Evolutionary conservation across 2,797 vertebrate genomes (phyloP), one percentile per base, ranked within the genome.

Genomic region (Tragelaphus eurycerus): DNA sequence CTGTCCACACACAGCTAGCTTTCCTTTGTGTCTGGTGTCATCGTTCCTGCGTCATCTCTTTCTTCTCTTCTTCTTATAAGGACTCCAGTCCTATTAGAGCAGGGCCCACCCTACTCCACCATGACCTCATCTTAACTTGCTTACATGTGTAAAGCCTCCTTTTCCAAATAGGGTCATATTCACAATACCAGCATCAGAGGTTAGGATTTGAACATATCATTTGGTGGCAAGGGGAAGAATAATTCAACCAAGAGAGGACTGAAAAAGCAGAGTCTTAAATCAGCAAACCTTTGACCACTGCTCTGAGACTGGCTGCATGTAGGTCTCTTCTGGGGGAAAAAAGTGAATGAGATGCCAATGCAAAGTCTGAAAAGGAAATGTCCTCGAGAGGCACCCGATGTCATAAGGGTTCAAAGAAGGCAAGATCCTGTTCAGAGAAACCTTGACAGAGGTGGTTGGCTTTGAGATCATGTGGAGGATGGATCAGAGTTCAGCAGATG

Each of bases 1-100:
- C 48, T 0, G 0, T 57, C 64, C 74, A 74, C 59, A 16, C 2
- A 10, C 1, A 29, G 85, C n/a, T 3, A 21, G 2, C 11, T 62
- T 89, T n/a, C 50, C 74, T 91, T 48, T 52, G 4, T 1, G 14
- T n/a, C 95, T 82, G 55, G 8, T 15, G 9, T 34, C 43, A 21
- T 27, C n/a, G 7, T 50, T 31, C 31, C 34, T 31, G n/a, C 43
- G 38, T 23, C 25, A 14, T 13, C 38, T 52, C 3, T 31, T 54
- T 60, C 55, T 82, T 27, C 15, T 79, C 19, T 31, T 78, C 2
- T 67, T 86, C 25, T 38, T 59, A 13, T 2, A 54, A 74, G 74
- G 29, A 59, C 21, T 23, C n/a, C 15, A 29, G 60, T 14, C 13
- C 60, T 50, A 52, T 1, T 17, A 43, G 48, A 43, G 52, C 5